These are phyloP conservation scores for Prorops nasuta DNA, from an alignment of 1,140 invertebrate genomes.

Conservation along the genomic window DNA sequence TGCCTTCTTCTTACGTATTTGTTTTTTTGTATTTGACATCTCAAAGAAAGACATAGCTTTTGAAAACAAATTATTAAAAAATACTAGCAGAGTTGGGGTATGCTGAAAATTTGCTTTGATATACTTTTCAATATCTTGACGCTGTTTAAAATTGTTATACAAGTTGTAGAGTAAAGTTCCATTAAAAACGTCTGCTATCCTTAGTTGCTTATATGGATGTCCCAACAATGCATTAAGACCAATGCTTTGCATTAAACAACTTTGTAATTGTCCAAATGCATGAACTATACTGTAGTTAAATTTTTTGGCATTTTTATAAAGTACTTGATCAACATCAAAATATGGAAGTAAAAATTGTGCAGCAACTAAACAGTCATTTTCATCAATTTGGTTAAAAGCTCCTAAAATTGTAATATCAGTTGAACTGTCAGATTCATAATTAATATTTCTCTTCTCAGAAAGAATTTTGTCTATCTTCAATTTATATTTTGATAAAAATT, in stretches of 20 bases:
- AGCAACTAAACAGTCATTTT: slow-evolving; percentile 62
- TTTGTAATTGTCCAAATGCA: slow-evolving; percentile 72
- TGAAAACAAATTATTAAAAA: slow-evolving; percentile 38
- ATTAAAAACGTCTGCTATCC: slow-evolving; percentile 64
- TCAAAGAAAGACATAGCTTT: slow-evolving; percentile 23
- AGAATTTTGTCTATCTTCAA: slow-evolving; percentile 2
- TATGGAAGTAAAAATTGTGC: slow-evolving; percentile 62
- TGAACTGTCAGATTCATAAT: background rate
- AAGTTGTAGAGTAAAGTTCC: slow-evolving; percentile 76
- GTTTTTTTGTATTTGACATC: slow-evolving; percentile 1
- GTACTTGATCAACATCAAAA: slow-evolving; percentile 63
- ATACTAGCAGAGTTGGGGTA: slow-evolving; percentile 54
- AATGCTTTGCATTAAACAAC: slow-evolving; percentile 62
- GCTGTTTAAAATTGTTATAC: slow-evolving; percentile 59
- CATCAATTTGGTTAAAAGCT: slow-evolving; percentile 40
- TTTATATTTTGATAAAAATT: slow-evolving; percentile 32
- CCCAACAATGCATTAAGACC: slow-evolving; percentile 67
- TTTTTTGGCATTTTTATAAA: slow-evolving; percentile 60
- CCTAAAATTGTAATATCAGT: slow-evolving; percentile 12
- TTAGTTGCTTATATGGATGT: slow-evolving; percentile 57
- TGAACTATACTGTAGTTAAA: slow-evolving; percentile 65
- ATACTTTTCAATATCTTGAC: slow-evolving; percentile 56
- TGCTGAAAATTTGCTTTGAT: slow-evolving; percentile 55
- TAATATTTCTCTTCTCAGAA: slow-evolving; percentile 2
- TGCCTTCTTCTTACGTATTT: slow-evolving; percentile 7